Conservation (phyloP, 2,888 invertebrate species). For the Dione vanillae region DNA sequence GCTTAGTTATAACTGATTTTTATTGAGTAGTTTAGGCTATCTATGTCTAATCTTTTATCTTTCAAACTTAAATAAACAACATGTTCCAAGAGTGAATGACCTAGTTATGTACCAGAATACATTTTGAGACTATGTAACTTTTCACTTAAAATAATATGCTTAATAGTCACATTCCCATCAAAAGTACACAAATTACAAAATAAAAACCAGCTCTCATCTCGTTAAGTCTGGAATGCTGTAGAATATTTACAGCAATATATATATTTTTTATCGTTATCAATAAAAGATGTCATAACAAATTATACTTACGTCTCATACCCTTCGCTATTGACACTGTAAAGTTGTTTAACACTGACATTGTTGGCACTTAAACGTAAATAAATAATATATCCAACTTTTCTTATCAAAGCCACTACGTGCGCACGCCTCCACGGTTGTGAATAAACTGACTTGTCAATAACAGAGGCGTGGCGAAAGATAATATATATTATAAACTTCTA, state of each 20-base stretch:
- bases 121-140: background rate
- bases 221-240: background rate
- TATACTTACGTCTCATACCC: constrained; percentile 72
- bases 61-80: background rate
- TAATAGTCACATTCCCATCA: background rate
- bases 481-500: constrained; percentile 26
- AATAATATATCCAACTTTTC: constrained; percentile 35
- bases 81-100: constrained; percentile 10
- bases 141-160: too few relatives aligned
- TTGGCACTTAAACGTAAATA: constrained; percentile 46
- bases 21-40: background rate
- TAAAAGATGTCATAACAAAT: constrained; percentile 16
- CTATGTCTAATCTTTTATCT: background rate
- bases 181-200: background rate
- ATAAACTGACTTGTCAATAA: constrained; percentile 50
- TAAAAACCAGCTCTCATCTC: background rate
- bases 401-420: constrained; percentile 44
- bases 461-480: constrained; percentile 63
- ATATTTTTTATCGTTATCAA: constrained; percentile 20
- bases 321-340: constrained; percentile 73
- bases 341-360: constrained; percentile 76
- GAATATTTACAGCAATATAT: background rate
- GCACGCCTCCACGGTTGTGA: constrained; percentile 38
- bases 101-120: background rate
- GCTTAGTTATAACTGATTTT: background rate